Conservation (phyloP, 2,113 vertebrate genomes). For the Albula goreensis region DNA sequence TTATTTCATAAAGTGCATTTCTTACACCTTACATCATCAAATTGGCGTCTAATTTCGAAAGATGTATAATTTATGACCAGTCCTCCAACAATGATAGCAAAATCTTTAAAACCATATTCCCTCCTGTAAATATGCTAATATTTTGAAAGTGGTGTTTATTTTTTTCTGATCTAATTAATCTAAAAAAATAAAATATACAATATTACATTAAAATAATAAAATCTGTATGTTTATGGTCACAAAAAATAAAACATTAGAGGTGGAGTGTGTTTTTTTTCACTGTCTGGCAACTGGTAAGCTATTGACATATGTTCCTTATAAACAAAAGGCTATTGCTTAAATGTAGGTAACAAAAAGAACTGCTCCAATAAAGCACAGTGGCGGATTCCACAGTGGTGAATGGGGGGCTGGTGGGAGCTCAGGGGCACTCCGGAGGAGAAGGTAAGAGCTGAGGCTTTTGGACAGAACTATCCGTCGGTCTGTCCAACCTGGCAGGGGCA, state of each 20-base stretch:
- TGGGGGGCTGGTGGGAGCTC: slow-evolving; percentile 71
- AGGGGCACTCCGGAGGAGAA: slow-evolving; percentile 73
- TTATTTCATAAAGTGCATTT: slow-evolving; percentile 1
- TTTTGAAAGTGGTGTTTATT: neutral
- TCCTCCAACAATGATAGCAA: slow-evolving; percentile 2
- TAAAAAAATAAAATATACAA: neutral
- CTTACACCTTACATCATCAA: slow-evolving; percentile 11
- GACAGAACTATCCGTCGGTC: slow-evolving; percentile 98
- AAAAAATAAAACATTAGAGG: neutral
- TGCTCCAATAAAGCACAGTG: slow-evolving; percentile 81
- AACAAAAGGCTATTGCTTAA: slow-evolving; percentile 53
- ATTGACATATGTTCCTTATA: slow-evolving; percentile 48
- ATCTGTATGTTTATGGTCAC: neutral
- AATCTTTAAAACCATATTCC: slow-evolving; percentile 7
- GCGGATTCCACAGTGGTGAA: slow-evolving; percentile 75
- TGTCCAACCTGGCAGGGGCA: slow-evolving; percentile 81
- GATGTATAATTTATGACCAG: slow-evolving; percentile 6
- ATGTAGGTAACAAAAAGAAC: slow-evolving; percentile 72
- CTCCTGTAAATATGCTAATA: neutral
- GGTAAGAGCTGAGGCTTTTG: slow-evolving; percentile 80
- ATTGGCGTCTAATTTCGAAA: neutral
- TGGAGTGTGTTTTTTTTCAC: neutral
- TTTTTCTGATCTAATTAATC: neutral
- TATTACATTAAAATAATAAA: neutral
- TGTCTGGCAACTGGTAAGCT: neutral